Conservation (phyloP, 2,888 invertebrate genomes). For the Chaitophorus viminalis region DNA sequence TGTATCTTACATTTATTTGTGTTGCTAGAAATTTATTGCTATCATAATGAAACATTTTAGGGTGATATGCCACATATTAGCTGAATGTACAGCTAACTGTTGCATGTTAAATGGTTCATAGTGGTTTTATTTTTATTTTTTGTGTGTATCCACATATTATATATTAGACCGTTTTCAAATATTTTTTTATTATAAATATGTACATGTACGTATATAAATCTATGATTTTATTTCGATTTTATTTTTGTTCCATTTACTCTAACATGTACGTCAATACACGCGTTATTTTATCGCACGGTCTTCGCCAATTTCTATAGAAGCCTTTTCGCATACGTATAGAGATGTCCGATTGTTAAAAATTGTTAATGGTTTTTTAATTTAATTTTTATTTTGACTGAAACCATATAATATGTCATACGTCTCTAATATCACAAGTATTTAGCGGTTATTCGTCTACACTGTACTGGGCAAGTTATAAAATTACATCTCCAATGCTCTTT, state of each 20-base stretch:
- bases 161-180: conserved; percentile 36
- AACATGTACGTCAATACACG: conserved; percentile 6
- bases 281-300: conserved; percentile 42
- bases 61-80: conserved; percentile 61
- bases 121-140: conserved; percentile 33
- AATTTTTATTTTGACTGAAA: not conserved
- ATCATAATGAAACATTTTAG: conserved; percentile 43
- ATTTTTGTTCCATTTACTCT: conserved; percentile 7
- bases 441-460: conserved; percentile 28
- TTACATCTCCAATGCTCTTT: conserved; percentile 12
- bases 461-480: conserved; percentile 44
- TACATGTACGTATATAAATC: conserved; percentile 23
- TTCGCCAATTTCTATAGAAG: conserved; percentile 25
- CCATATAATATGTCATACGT: conserved; percentile 16
- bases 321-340: conserved; percentile 28
- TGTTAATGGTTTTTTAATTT: conserved; percentile 2
- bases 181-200: conserved; percentile 25
- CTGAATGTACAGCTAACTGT: conserved; percentile 60
- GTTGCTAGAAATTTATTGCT: conserved; percentile 53
- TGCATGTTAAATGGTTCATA: conserved; percentile 61
- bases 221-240: not conserved
- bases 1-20: conserved; percentile 40
- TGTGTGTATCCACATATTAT: conserved; percentile 48
- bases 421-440: conserved; percentile 53
- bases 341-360: conserved; percentile 24